A percentile compares a stretch with the other conserved stretches of the same genome.
Conservation (phyloP, 2,113 vertebrate genomes). For the Colius striatus region DNA sequence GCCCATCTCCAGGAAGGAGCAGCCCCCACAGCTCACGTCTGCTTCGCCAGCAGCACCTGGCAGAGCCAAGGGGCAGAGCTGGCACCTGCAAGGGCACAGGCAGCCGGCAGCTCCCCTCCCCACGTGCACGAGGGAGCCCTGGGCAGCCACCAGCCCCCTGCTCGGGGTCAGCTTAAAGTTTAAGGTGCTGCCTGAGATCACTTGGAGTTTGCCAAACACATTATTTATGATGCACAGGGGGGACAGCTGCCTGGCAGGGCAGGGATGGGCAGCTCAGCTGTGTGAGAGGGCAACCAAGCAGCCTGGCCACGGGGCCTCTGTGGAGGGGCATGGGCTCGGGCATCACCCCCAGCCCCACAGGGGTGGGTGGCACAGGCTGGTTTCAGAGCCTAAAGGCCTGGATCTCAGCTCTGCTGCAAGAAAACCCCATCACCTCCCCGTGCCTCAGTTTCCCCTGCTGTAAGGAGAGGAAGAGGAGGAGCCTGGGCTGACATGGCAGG, state of each 20-base stretch:
- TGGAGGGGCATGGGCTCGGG: fast-evolving
- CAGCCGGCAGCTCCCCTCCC: fast-evolving
- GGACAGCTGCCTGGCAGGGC: conserved; percentile 16
- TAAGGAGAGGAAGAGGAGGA: conserved; percentile 8
- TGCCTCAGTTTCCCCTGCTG: conserved; percentile 6
- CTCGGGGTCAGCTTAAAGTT: conserved; percentile 48
- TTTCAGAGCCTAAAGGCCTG: fast-evolving
- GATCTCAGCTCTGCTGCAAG: neutral
- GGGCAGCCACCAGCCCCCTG: neutral
- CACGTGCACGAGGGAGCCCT: fast-evolving
- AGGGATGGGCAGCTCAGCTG: neutral
- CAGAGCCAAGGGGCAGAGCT: neutral
- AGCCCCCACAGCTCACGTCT: neutral
- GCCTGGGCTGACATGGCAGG: neutral
- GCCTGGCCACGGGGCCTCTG: neutral
- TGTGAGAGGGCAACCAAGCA: neutral
- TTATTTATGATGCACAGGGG: neutral
- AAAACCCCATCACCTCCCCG: neutral
- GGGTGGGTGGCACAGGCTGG: neutral
- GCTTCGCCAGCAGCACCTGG: neutral
- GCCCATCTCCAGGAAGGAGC: neutral
- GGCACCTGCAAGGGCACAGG: fast-evolving
- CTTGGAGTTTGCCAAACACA: neutral
- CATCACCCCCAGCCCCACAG: fast-evolving
- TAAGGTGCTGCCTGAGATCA: neutral